Base-by-base conservation (phyloP, 2,113 vertebrate species). In the Brienomyrus brachyistius region DNA sequence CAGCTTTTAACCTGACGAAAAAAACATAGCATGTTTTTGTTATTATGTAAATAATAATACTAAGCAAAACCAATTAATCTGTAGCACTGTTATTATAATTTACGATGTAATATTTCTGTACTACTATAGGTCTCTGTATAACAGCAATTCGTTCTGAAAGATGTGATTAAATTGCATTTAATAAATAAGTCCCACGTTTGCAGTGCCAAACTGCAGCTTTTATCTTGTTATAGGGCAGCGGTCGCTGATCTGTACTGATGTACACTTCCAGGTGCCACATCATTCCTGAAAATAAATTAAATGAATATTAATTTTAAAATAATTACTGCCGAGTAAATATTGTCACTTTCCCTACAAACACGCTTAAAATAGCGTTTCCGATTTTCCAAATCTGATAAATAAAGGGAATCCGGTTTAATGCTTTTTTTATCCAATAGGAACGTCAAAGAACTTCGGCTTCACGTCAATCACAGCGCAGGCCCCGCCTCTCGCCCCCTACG, bases 381-480 rank as follows among this genome's bases (percentile, higher is more conserved):
- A 86, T 74, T 74, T 59, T 85, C 47, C 17, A 74, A 90, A 90
- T 90, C 82, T 90, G n/a, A 23, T 62, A 87, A 89, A 89, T 90
- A 91, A 89, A 84, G 13, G 80, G 87, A 90, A 89, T 91, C 77
- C 51, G 21, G 19, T 92, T 54, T 91, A 92, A 90, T 93, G 92
- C 88, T 90, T 86, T 92, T 54, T 91, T 90, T 91, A 92, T 91
- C 93, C 94, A 95, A 92, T 94, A 88, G 93, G 89, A 91, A 89
- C 88, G 90, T 88, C 90, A 87, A 92, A 91, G 90, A 91, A 90
- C 52, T 89, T 94, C 90, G 90, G 88, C 91, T 92, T 94, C 91
- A 86, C 88, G 91, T 21, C 45, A 89, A 66, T 94, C 92, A 93
- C 93, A 92, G 93, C 90, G 21, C 43, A 2, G 43, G 23, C 3